Evolutionary conservation across 2,888 invertebrate species (phyloP).

Genomic region (Strigamia crassipes): DNA sequence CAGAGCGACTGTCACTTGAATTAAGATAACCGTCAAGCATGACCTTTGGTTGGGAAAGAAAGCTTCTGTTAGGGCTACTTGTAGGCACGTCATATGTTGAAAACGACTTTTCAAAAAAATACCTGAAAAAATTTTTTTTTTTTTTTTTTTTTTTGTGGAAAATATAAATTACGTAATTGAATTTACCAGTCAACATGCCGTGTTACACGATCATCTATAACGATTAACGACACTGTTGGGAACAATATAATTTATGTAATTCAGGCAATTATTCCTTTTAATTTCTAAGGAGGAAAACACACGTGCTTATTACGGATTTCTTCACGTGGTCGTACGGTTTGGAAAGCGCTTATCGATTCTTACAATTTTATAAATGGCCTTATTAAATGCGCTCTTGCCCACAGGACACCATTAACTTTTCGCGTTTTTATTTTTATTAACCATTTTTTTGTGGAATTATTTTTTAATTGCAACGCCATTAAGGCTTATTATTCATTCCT

Average conservation of each 20-base stretch:
- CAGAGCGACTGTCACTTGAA: slow-evolving; percentile 30
- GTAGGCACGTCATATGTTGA: not conserved
- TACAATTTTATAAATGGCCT: slow-evolving; percentile 26
- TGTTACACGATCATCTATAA: not conserved
- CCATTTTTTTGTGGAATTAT: slow-evolving; percentile 14
- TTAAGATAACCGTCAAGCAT: slow-evolving; percentile 27
- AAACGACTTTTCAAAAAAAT: not conserved
- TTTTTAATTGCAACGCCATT: slow-evolving; percentile 30
- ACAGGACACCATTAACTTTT: slow-evolving; percentile 9
- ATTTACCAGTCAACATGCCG: not conserved
- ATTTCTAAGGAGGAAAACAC: not conserved
- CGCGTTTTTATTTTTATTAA: slow-evolving; percentile 18
- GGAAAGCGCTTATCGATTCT: slow-evolving; percentile 8
- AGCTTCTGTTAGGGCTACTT: slow-evolving; percentile 30
- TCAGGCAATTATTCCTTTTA: not conserved
- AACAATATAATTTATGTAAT: not conserved
- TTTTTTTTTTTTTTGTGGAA: not conserved
- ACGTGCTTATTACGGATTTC: slow-evolving; percentile 7
- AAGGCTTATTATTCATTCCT: slow-evolving; percentile 24
- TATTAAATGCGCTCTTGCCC: slow-evolving; percentile 14
- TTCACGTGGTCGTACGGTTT: not conserved
- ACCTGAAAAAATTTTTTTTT: no score
- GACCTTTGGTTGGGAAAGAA: slow-evolving; percentile 22
- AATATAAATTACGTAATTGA: not conserved
- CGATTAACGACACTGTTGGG: not conserved